These are phyloP conservation scores for Calidris pugnax DNA, from an alignment of 2,113 vertebrate species.

Conservation along the genomic window DNA sequence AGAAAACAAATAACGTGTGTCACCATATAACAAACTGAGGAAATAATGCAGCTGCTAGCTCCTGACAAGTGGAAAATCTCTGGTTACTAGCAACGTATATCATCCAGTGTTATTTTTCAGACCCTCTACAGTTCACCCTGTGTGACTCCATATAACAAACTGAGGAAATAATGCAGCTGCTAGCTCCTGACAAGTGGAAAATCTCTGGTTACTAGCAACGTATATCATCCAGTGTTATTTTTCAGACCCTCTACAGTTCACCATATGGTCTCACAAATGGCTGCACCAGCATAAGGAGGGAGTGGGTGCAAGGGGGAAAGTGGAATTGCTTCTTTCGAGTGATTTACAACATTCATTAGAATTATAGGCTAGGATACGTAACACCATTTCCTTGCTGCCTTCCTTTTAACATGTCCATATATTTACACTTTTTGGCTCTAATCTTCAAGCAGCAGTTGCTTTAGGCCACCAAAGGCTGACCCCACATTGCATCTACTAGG, in stretches of 20 bases:
- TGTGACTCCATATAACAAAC: background rate
- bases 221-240: background rate
- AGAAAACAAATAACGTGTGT: background rate
- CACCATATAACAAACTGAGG: background rate
- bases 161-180: background rate
- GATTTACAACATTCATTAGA: background rate
- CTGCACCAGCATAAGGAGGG: background rate
- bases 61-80: background rate
- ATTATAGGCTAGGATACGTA: background rate
- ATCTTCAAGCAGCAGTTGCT: background rate
- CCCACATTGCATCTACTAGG: background rate
- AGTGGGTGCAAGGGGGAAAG: background rate
- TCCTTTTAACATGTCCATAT: background rate
- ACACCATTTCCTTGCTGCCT: background rate
- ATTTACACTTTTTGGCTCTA: background rate
- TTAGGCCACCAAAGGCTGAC: background rate
- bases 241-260: background rate
- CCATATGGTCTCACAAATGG: background rate
- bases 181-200: background rate
- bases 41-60: background rate
- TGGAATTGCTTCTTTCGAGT: background rate
- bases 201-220: background rate
- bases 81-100: background rate
- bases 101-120: background rate
- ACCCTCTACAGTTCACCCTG: too few relatives aligned